Evolutionary conservation across 2,113 vertebrate genomes (phyloP).

Genomic region (Mirounga angustirostris): DNA sequence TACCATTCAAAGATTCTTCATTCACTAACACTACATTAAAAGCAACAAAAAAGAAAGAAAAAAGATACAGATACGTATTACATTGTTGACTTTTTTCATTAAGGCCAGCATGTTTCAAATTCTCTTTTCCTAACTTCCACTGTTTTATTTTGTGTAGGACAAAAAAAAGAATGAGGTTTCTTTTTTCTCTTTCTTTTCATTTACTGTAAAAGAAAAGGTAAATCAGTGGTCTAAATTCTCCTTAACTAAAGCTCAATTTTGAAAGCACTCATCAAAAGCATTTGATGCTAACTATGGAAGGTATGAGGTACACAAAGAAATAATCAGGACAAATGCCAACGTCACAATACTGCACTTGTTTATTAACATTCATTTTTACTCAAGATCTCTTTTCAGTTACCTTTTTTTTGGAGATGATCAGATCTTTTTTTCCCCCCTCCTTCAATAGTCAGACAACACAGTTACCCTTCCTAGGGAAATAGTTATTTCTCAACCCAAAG

Average conservation of each 20-base stretch:
- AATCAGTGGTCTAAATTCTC: not conserved
- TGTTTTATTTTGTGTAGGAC: not conserved
- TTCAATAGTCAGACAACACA: not conserved
- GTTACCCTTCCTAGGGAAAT: not conserved
- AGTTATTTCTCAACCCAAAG: not conserved
- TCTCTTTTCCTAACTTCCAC: constrained; percentile 1
- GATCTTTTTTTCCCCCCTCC: not conserved
- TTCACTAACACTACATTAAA: not conserved
- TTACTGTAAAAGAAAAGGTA: not conserved
- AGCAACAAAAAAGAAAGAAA: not conserved
- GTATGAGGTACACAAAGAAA: not conserved
- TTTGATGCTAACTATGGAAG: not conserved
- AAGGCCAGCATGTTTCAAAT: not conserved
- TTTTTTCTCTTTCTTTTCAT: not conserved
- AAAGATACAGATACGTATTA: not conserved
- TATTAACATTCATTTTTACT: not conserved
- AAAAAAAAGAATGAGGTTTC: not conserved
- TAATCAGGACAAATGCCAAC: not conserved
- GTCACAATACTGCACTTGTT: not conserved
- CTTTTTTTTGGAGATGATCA: not conserved
- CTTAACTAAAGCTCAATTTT: constrained; percentile 20
- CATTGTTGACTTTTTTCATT: not conserved
- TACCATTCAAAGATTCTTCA: not conserved
- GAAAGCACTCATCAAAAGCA: constrained; percentile 12
- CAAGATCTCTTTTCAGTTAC: not conserved